Percentiles rank a stretch among this genome's conserved stretches.
These are phyloP conservation scores for Catostomus latipinnis DNA, from an alignment of 2,797 vertebrate species.

Conservation along the genomic window DNA sequence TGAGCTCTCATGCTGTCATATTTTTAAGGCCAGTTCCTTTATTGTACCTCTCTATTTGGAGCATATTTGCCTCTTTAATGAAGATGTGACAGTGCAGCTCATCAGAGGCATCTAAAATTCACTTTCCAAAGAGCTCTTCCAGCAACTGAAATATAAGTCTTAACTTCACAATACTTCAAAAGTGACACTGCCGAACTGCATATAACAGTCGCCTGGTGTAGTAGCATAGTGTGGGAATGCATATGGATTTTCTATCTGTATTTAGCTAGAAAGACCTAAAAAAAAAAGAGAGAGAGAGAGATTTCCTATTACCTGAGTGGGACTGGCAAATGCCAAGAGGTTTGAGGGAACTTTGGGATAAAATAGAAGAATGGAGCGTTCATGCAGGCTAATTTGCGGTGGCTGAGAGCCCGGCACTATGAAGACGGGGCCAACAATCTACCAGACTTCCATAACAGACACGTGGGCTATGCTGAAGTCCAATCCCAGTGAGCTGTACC, in stretches of 20 bases:
- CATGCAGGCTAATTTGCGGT: conserved; percentile 25
- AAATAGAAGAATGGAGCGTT: conserved; percentile 36
- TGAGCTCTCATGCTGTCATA: background rate
- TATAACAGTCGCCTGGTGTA: conserved; percentile 18
- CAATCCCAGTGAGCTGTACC: conserved; percentile 14
- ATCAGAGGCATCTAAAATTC: background rate
- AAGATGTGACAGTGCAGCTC: background rate
- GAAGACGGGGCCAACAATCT: conserved; percentile 41
- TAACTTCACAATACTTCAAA: conserved; percentile 12
- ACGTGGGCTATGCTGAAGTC: conserved; percentile 1
- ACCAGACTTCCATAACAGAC: conserved; percentile 12
- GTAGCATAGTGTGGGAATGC: conserved; percentile 14
- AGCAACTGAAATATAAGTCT: conserved; percentile 2
- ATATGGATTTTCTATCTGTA: conserved; percentile 39
- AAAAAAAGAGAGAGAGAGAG: background rate
- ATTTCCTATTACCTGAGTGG: conserved; percentile 34
- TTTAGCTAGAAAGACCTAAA: conserved; percentile 4
- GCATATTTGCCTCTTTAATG: background rate
- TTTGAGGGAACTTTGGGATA: conserved; percentile 22
- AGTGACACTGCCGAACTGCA: conserved; percentile 9
- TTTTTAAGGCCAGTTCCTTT: background rate
- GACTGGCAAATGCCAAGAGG: conserved; percentile 32
- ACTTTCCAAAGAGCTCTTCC: conserved; percentile 10
- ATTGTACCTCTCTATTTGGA: background rate
- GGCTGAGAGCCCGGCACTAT: conserved; percentile 11